Conservation (phyloP, 2,113 vertebrate species). For the Anolis carolinensis region DNA sequence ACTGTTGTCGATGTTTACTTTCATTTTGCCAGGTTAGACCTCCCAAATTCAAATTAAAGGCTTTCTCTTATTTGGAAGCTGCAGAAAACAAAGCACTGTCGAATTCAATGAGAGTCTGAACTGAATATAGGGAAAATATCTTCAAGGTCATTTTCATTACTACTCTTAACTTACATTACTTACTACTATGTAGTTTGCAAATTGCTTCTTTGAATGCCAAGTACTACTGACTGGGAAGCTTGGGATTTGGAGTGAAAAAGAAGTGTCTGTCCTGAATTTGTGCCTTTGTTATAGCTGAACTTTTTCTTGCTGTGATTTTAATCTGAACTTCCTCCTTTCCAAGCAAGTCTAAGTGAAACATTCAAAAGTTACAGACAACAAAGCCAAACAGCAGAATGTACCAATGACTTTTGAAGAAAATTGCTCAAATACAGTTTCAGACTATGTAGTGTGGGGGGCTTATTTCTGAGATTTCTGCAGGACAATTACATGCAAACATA, state of each 20-base stretch:
- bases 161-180: neutral
- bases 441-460: neutral
- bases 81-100: neutral
- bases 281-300: neutral
- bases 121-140: too few species aligned
- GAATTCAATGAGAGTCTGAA: neutral
- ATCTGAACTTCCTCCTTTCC: neutral
- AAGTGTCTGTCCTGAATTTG: fast-evolving
- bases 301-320: neutral
- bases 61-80: neutral
- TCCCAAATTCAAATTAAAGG: neutral
- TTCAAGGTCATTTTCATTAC: neutral
- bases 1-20: too few species aligned
- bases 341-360: neutral
- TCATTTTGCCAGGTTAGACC: neutral
- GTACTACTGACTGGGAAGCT: neutral
- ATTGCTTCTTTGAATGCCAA: slow-evolving; percentile 14
- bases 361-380: neutral
- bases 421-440: neutral
- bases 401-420: neutral
- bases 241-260: fast-evolving
- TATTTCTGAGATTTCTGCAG: neutral
- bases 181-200: neutral
- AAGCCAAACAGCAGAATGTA: neutral
- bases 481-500: neutral